A percentile compares a stretch with the other conserved stretches of the same genome.
Conservation (phyloP, 2,888 invertebrate species). For the Noctua janthina region DNA sequence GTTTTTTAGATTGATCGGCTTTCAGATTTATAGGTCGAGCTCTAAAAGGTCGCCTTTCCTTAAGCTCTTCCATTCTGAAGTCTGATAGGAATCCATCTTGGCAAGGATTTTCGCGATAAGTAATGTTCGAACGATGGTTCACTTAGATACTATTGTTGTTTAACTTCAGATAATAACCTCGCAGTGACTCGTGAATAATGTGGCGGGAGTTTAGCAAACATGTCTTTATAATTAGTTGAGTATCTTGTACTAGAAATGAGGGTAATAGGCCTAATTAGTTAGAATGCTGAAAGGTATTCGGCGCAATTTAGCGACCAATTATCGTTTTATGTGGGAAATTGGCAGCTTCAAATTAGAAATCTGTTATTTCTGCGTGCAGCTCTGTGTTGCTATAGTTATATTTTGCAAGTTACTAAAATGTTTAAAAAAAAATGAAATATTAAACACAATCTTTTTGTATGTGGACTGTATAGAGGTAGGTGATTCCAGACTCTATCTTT, state of each 20-base stretch:
- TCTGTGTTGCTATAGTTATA: background rate
- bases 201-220: conserved; percentile 51
- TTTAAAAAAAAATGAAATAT: too few relatives aligned
- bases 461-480: too few relatives aligned
- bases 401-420: too few relatives aligned
- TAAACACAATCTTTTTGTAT: too few relatives aligned
- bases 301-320: conserved; percentile 11
- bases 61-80: conserved; percentile 40
- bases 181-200: conserved; percentile 57
- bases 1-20: background rate
- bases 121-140: conserved; percentile 68
- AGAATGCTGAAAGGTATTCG: conserved; percentile 23
- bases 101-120: conserved; percentile 55
- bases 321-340: conserved; percentile 25
- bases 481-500: too few relatives aligned
- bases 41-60: conserved; percentile 15
- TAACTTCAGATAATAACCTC: conserved; percentile 51
- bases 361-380: background rate
- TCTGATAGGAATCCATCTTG: conserved; percentile 56
- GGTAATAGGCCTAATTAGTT: conserved; percentile 49
- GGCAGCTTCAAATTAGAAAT: conserved; percentile 20
- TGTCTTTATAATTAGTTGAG: conserved; percentile 51
- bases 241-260: conserved; percentile 40
- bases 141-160: conserved; percentile 74
- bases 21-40: background rate